Percentiles rank a stretch among this genome's conserved stretches.
phyloP scores from a whole-genome alignment of 2,113 vertebrate genomes.

The Hypomesus transpacificus region DNA sequence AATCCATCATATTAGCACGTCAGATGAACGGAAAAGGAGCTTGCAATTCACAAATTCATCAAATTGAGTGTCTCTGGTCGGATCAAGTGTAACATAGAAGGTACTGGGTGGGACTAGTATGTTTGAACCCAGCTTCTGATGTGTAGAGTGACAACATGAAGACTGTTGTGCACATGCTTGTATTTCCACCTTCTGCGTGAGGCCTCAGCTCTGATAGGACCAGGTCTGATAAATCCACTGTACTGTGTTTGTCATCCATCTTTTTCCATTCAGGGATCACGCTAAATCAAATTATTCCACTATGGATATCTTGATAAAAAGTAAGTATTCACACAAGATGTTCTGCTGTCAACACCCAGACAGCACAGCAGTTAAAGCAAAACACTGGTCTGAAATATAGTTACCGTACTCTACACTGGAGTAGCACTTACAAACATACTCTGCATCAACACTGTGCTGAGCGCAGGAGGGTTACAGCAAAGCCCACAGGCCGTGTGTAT shows the following conservation, averaged over 20 bases:
- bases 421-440: neutral
- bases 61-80: constrained; percentile 19
- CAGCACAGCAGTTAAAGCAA: neutral
- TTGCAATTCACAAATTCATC: constrained; percentile 26
- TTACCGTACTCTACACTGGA: neutral
- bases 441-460: neutral
- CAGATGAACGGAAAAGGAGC: constrained; percentile 2
- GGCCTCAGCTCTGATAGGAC: no score
- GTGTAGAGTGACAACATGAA: no score
- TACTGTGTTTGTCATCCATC: no score
- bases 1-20: neutral
- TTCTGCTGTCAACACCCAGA: neutral
- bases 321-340: neutral
- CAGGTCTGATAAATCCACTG: no score
- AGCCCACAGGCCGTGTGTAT: constrained; percentile 14
- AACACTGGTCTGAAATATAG: neutral
- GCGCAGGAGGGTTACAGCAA: neutral
- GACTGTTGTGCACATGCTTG: no score
- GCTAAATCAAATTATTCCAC: no score
- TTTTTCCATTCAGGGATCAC: no score
- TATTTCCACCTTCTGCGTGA: no score
- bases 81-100: constrained; percentile 25
- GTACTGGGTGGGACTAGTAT: constrained; percentile 35
- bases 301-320: no score
- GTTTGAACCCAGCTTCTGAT: constrained; percentile 29